Percentiles rank a stretch among this genome's conserved stretches.
phyloP scores from a whole-genome alignment of 2,888 invertebrate species.

The Cyclophora punctaria region DNA sequence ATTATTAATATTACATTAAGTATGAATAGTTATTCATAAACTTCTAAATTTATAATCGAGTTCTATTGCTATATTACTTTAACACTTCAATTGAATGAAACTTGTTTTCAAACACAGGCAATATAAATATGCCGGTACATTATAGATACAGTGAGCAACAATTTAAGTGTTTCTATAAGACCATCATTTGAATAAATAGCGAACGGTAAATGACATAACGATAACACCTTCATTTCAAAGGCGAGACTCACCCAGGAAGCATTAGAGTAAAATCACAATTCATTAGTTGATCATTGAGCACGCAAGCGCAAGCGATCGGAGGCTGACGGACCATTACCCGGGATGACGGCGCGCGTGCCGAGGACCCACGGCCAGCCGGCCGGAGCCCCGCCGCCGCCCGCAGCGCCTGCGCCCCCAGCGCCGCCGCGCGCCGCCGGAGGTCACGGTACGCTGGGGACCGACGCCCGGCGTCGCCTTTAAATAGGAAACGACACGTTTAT shows the following conservation, averaged over 20 bases:
- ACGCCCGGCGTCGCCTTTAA: constrained; percentile 69
- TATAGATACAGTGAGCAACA: no score
- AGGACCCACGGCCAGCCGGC: constrained; percentile 35
- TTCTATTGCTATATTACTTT: no score
- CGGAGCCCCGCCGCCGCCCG: constrained; percentile 29
- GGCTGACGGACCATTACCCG: constrained; percentile 62
- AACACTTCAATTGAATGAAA: no score
- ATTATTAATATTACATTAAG: no score
- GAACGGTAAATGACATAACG: constrained; percentile 29
- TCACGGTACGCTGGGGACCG: constrained; percentile 55
- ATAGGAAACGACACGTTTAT: constrained; percentile 76
- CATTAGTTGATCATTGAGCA: constrained; percentile 64
- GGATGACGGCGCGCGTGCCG: constrained; percentile 70
- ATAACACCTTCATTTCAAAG: constrained; percentile 39
- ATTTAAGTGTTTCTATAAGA: neutral
- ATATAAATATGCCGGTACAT: no score
- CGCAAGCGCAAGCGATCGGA: constrained; percentile 38
- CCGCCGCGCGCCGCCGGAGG: constrained; percentile 33
- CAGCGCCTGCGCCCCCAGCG: constrained; percentile 13
- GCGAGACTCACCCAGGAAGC: constrained; percentile 56
- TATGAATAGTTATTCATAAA: no score
- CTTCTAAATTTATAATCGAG: no score
- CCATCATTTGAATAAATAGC: constrained; percentile 1
- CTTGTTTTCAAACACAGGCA: no score
- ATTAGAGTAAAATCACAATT: constrained; percentile 58